Percentiles rank a stretch among this genome's conserved stretches.
Conservation (phyloP, 2,888 invertebrate genomes). For the Drosophila limbata region DNA sequence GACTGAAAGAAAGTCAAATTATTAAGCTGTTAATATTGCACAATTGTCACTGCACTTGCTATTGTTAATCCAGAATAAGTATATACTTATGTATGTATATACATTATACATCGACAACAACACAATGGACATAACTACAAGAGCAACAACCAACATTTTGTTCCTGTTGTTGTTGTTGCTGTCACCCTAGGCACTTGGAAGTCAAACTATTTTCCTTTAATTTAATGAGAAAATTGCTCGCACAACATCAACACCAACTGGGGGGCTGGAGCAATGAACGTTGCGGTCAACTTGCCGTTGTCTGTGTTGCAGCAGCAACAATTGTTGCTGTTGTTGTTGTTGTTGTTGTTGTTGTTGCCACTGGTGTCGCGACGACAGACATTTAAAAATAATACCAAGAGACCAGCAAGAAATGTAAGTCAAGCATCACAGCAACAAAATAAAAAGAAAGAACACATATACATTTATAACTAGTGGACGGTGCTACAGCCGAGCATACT, state of each 20-base stretch:
- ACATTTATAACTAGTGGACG: too few relatives aligned
- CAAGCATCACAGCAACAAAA: conserved; percentile 64
- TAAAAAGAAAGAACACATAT: conserved; percentile 11
- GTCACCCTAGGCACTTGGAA: conserved; percentile 51
- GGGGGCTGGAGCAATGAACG: conserved; percentile 72
- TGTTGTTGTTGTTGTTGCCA: conserved; percentile 34
- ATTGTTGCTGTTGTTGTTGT: conserved; percentile 20
- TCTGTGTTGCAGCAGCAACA: conserved; percentile 39
- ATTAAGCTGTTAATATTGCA: conserved; percentile 2
- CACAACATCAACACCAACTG: conserved; percentile 28
- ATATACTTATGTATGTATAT: not conserved
- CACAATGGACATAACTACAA: conserved; percentile 11
- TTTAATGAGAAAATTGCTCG: conserved; percentile 74
- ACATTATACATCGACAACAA: conserved; percentile 8
- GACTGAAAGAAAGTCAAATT: not conserved
- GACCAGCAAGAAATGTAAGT: conserved; percentile 72
- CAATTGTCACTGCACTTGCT: conserved; percentile 2
- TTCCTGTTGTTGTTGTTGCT: conserved; percentile 9
- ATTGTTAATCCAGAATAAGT: not conserved
- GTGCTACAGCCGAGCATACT: too few relatives aligned
- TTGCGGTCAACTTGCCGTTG: conserved; percentile 75
- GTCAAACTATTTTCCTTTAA: conserved; percentile 78
- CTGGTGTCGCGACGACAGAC: conserved; percentile 66
- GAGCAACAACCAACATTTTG: conserved; percentile 17
- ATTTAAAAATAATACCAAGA: conserved; percentile 71